Evolutionary conservation across 2,113 vertebrate species (phyloP), one percentile per base, ranked within the genome.

Genomic region (Centropus bengalensis): DNA sequence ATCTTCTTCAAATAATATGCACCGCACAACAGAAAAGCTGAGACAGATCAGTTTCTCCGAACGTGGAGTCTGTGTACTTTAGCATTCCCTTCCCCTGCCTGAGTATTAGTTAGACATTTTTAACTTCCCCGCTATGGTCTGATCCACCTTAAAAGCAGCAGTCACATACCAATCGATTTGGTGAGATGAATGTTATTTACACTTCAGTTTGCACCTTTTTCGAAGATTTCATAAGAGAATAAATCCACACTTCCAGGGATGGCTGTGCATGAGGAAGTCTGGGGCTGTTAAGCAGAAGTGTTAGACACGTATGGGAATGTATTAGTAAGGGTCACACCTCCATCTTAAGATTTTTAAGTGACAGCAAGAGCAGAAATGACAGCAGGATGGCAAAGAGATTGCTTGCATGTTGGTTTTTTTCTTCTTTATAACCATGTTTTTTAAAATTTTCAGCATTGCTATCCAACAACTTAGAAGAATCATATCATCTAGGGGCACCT

Each of bases 171-270:
- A 77, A 83, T 96, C 68, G 88, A 96, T 94, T 96, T 95, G 96
- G 96, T 97, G 98, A 97, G 95, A 98, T 98, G 98, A 98, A 98
- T 97, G 97, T 93, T 97, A 98, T 98, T 98, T 98, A 97, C 98
- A 98, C 98, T 98, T 98, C 96, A 93, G 96, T 98, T 98, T 98
- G 91, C 98, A 98, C 97, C 96, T 98, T 97, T 97, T 96, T 60
- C 87, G 96, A 95, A 97, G 95, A 96, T 96, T 94, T 98, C 98
- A 96, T 96, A 96, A 95, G 97, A 96, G 98, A 98, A 98, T 97
- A 98, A 98, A 98, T 98, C 98, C 94, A 97, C 98, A 97, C 98
- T 97, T 97, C 68, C 91, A 95, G 95, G 96, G 92, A 97, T 6
- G 96, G 96, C 95, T 97, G 96, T 82, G 94, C 96, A 91, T 92